Base-by-base conservation (phyloP, 2,888 invertebrate genomes). In the Hedya salicella region DNA sequence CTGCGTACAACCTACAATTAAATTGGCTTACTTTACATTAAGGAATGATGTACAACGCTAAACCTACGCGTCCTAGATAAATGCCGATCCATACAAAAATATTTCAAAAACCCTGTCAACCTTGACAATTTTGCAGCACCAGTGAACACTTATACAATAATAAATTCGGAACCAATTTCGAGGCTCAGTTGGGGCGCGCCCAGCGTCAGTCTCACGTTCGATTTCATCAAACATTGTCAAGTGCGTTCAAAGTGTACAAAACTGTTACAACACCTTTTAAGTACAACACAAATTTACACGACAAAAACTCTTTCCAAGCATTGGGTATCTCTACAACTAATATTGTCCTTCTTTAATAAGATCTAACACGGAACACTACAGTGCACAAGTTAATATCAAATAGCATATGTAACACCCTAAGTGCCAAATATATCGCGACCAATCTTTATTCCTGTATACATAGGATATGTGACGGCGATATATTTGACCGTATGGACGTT, bases 51-150 rank as follows among this genome's bases (percentile, higher is more conserved):
- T 62, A 71, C 76, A 78, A 74, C 71, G 73, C 73, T 75, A 80
- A 78, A 72, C 72, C 80, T 82, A 80, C 80, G 69, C 74, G 78
- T 75, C 64, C 67, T 73, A 73, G 36, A 36, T 76, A 76, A 81
- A 79, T 73, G 78, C 74, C 76, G 73, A 72, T 71, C 74, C 74
- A 78, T 84, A 84, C 82, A 80, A 83, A 82, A 82, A 83, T 83
- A 85, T 75, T 72, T 79, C 77, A 75, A 75, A 77, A 79, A 89
- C 89, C 89, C 89, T 87, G 87, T 87, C 81, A 71, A 70, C 81
- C 81, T 78, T 77, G 74, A 79, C 74, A 83, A 82, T 83, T 85
- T 83, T 73, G 82, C 82, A 90, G 88, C 90, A 89, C 88, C 90
- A 82, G 80, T 85, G 82, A 86, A 89, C 87, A 89, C 88, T 81